phyloP scores from a whole-genome alignment of 2,797 vertebrate species.

The Smutsia gigantea region DNA sequence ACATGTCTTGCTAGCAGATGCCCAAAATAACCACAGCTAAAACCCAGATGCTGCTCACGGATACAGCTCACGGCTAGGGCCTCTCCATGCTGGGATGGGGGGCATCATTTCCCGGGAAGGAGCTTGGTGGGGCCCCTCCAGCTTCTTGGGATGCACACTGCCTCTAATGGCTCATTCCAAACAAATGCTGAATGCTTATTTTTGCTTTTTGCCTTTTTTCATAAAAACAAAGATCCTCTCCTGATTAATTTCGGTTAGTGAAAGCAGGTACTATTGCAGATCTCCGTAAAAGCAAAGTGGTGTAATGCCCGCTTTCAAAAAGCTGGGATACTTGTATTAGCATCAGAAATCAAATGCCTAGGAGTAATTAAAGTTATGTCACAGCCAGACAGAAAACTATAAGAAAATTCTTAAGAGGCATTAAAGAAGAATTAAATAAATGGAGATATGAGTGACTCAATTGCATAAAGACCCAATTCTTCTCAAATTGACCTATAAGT shows the following conservation, averaged over 20 bases:
- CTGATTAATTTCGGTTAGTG: not conserved
- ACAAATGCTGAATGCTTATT: not conserved
- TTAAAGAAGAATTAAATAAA: constrained; percentile 26
- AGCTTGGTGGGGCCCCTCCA: not conserved
- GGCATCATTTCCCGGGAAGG: not conserved
- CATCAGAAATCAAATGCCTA: not conserved
- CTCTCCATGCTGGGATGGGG: not conserved
- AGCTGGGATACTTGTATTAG: not conserved
- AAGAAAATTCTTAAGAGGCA: not conserved
- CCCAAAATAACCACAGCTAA: not conserved
- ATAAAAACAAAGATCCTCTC: not conserved
- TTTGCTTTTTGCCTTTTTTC: not conserved
- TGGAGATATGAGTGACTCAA: not conserved
- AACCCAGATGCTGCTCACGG: not conserved
- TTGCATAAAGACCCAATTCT: constrained; percentile 36
- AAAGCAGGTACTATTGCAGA: not conserved
- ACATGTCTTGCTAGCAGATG: not conserved
- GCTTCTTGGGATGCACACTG: too few relatives aligned
- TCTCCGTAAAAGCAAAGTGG: not conserved
- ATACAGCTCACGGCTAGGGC: not conserved
- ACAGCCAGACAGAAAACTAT: not conserved
- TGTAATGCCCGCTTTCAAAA: not conserved
- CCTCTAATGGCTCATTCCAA: not conserved
- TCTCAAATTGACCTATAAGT: constrained; percentile 5
- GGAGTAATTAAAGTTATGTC: not conserved